Evolutionary conservation across 1,140 invertebrate species (phyloP).

Genomic region (Microplitis mediator): DNA sequence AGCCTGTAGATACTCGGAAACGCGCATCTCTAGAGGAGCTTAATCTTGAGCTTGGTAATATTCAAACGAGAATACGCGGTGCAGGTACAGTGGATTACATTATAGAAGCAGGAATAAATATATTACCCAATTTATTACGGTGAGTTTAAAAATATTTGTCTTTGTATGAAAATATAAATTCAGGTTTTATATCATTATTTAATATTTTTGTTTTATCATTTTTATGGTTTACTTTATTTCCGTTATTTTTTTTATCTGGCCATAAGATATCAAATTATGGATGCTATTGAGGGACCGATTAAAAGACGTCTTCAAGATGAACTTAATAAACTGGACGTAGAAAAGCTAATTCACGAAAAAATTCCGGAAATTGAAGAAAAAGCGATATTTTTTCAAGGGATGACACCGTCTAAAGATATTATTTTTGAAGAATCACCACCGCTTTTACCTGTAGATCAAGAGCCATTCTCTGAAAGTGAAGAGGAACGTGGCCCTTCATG

Average conservation of each 20-base stretch:
- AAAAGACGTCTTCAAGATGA: conserved; percentile 72
- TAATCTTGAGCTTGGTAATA: conserved; percentile 82
- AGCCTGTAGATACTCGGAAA: conserved; percentile 77
- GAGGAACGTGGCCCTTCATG: conserved; percentile 57
- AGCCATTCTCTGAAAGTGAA: conserved; percentile 55
- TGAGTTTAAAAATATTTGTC: conserved; percentile 18
- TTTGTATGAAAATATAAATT: no score
- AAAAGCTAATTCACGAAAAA: conserved; percentile 72
- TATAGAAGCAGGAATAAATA: conserved; percentile 77
- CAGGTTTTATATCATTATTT: no score
- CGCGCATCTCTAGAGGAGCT: conserved; percentile 73
- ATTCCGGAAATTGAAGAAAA: conserved; percentile 69
- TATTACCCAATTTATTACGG: conserved; percentile 80
- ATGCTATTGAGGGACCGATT: conserved; percentile 77
- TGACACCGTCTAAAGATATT: conserved; percentile 45
- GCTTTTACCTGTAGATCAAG: conserved; percentile 42
- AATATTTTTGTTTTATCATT: no score
- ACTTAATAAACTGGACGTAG: conserved; percentile 74
- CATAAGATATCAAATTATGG: conserved; percentile 77
- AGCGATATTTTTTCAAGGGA: conserved; percentile 49
- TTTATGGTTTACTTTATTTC: no score
- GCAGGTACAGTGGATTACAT: conserved; percentile 83
- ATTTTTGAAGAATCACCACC: conserved; percentile 41
- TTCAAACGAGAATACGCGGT: conserved; percentile 73
- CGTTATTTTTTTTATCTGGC: background rate